Base-by-base conservation (phyloP, 2,888 invertebrate species). In the Ditylenchus weischeri region DNA sequence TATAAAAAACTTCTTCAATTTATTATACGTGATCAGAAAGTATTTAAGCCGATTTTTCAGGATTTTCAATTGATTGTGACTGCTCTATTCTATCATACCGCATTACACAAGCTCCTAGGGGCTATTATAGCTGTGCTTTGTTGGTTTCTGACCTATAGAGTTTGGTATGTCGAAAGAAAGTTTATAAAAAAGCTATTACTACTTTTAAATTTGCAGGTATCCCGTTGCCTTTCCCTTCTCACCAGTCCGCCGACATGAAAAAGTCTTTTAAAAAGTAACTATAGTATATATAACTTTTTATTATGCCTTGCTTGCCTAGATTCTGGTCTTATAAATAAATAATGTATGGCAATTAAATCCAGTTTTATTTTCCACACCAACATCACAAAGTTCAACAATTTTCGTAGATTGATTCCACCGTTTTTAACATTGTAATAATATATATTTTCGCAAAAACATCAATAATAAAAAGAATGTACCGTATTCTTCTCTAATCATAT, bases 31-130 rank as follows among this genome's bases (percentile, higher is more conserved):
- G 29, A 29, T 29, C 8, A 10, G 8, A 54, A 18, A 29, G 5
- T 8, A 10, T 54, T 15, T 1, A 15, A 54, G 10, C 1, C 29
- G 13, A 29, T 23, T 68, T n/a, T 77, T 54, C 66, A 77, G 84
- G 85, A 98, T 85, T 87, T 93, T 5, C 94, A 95, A 93, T 86
- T 98, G 59, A 87, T 93, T 5, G 89, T 90, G 49, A 95, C 96
- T 0, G 90, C 92, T 84, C 83, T 96, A 10, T 98, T 95, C 84
- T 95, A 93, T 85, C 98, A 98, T 84, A 90, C 90, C 62, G 91
- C 95, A 90, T 88, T 92, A 36, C 94, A 98, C 84, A 96, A 98
- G 84, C 89, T 96, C 29, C 68, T 78, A 21, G 81, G 80, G 43
- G 79, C 75, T 0, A 57, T 73, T 0, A 66, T 73, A 23, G 81